These are phyloP conservation scores for Percopsis transmontana DNA, from an alignment of 2,113 vertebrate species.

Conservation along the genomic window DNA sequence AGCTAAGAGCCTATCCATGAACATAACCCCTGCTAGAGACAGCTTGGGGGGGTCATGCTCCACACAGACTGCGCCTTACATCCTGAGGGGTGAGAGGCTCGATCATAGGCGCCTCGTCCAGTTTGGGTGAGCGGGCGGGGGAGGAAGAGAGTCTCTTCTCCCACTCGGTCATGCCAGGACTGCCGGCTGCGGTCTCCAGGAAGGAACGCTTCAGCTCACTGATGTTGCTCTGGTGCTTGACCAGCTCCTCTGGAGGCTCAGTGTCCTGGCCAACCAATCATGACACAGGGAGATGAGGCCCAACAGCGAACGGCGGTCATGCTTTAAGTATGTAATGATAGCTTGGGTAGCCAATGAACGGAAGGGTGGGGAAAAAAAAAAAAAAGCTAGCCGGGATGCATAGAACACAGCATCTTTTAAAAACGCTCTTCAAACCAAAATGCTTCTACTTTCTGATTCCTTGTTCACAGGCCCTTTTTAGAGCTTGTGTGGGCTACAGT, in stretches of 20 bases:
- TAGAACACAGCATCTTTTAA: conserved; percentile 19
- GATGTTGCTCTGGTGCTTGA: conserved; percentile 93
- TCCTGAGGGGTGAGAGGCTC: conserved; percentile 89
- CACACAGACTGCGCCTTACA: conserved; percentile 76
- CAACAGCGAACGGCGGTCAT: conserved; percentile 39
- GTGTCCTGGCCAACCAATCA: conserved; percentile 67
- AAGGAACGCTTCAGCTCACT: conserved; percentile 95
- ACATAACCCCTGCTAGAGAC: not conserved
- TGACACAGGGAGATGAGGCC: conserved; percentile 53
- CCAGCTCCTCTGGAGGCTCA: conserved; percentile 83
- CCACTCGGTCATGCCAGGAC: conserved; percentile 84
- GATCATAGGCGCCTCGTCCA: conserved; percentile 89
- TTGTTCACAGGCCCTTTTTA: conserved; percentile 3
- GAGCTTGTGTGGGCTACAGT: conserved; percentile 30
- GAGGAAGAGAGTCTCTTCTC: conserved; percentile 91
- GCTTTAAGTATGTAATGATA: conserved; percentile 44
- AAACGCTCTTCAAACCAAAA: conserved; percentile 19
- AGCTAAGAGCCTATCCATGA: no score
- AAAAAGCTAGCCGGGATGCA: not conserved
- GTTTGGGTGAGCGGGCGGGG: conserved; percentile 80
- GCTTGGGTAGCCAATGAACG: conserved; percentile 39
- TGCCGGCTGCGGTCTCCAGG: conserved; percentile 84
- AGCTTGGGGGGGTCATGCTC: conserved; percentile 34
- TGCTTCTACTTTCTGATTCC: conserved; percentile 6
- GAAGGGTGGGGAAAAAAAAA: not conserved